Evolutionary conservation across 2,797 vertebrate species (phyloP), one percentile per base, ranked within the genome.

Genomic region (Lycodopsis pacificus): DNA sequence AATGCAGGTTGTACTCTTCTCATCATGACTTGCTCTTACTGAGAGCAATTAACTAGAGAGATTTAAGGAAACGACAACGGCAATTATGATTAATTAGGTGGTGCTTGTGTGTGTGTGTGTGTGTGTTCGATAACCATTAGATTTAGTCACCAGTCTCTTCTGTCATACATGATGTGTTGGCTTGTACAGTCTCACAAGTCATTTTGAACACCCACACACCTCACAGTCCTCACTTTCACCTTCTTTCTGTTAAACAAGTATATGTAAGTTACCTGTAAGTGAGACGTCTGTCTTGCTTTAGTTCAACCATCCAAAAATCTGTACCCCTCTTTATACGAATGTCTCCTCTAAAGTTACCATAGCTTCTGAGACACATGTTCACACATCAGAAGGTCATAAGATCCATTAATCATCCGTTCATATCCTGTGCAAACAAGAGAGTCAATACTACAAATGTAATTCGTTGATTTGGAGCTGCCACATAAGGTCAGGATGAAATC

Each of bases 51-150:
- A 86, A 56, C 13, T 27, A 65, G n/a, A 58, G 22, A 73, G 71
- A 46, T 62, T 12, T 49, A 42, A 71, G 54, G 63, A 62, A 79
- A 53, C 53, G 49, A 64, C 53, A 76, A 25, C 17, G 1, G 46
- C 27, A 81, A 74, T 87, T 80, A 71, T 59, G 48, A 81, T 70
- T 64, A 59, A 76, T 71, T 66, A 73, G 53, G 58, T 42, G 53
- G 4, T 30, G 25, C 62, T 17, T 62, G 9, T 6, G 4, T 51
- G 30, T 49, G 27, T 30, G 40, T 53, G 13, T 66, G 25, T 54
- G 42, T 44, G 34, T 48, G n/a, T 58, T 2, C 1, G 32, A 62
- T 13, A 63, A 42, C 7, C 15, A 56, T 63, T 71, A 44, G 5
- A 34, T 71, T 44, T 25, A 12, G 62, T 80, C 38, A 42, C 15